Evolutionary conservation across 2,888 invertebrate genomes (phyloP).

Genomic region (Synanthedon vespiformis): DNA sequence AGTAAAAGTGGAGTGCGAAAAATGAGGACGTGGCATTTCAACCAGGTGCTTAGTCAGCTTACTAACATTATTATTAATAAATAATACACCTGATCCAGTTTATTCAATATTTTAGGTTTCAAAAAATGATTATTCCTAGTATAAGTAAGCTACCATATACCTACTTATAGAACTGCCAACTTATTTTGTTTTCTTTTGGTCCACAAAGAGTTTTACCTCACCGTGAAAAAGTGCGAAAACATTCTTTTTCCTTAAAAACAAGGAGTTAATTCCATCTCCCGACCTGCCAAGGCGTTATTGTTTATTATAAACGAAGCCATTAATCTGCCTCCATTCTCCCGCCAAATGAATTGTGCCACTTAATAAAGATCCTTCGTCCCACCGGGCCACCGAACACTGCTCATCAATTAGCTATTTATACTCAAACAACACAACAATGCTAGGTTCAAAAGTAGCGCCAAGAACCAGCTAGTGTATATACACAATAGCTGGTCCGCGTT

Average conservation of each 20-base stretch:
- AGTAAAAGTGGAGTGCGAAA: no score
- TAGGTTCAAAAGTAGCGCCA: slow-evolving; percentile 3
- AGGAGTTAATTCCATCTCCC: slow-evolving; percentile 4
- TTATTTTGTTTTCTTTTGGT: no score
- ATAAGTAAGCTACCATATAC: no score
- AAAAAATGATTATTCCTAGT: no score
- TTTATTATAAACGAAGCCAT: slow-evolving; percentile 25
- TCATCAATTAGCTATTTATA: slow-evolving; percentile 22
- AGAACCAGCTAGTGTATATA: slow-evolving; percentile 19
- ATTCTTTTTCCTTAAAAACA: slow-evolving; percentile 1
- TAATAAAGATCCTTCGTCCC: slow-evolving; percentile 35
- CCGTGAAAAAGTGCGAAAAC: not conserved
- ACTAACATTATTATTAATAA: no score
- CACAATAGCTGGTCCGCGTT: no score
- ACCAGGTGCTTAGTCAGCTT: no score
- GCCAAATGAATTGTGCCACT: slow-evolving; percentile 34
- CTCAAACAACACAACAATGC: slow-evolving; percentile 6
- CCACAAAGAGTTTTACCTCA: not conserved
- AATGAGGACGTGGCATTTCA: no score
- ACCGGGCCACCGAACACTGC: slow-evolving; percentile 14
- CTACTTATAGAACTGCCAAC: no score
- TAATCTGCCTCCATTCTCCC: slow-evolving; percentile 28
- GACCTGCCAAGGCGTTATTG: slow-evolving; percentile 4
- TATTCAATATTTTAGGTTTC: no score
- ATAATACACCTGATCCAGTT: no score